Evolutionary conservation across 2,888 invertebrate genomes (phyloP).

Genomic region (Lysandra bellargus): DNA sequence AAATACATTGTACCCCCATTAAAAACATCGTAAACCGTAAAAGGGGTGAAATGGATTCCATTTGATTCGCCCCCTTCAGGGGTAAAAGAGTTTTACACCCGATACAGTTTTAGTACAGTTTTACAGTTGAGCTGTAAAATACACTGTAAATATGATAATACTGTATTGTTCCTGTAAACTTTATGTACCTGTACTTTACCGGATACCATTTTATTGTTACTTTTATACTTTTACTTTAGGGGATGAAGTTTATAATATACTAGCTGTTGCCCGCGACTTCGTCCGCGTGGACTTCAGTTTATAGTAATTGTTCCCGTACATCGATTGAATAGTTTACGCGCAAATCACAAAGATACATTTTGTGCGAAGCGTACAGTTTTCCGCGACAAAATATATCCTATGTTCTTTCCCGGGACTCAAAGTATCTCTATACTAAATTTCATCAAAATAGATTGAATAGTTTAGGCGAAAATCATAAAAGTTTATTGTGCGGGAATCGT

Average conservation of each 20-base stretch:
- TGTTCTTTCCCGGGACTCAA: too few relatives aligned
- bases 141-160: constrained; percentile 9
- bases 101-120: constrained; percentile 4
- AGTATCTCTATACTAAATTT: too few relatives aligned
- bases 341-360: too few relatives aligned
- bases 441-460: too few relatives aligned
- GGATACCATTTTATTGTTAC: not conserved
- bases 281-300: too few relatives aligned
- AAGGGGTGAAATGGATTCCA: constrained; percentile 4
- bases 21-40: not conserved
- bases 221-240: not conserved
- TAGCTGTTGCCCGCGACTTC: too few relatives aligned
- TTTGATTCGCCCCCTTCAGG: not conserved
- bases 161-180: not conserved
- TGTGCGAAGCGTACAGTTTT: too few relatives aligned
- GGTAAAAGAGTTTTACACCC: not conserved
- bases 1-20: not conserved
- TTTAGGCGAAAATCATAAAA: too few relatives aligned
- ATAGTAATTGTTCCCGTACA: too few relatives aligned
- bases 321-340: too few relatives aligned
- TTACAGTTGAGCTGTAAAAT: not conserved
- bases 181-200: not conserved
- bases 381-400: too few relatives aligned
- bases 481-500: too few relatives aligned
- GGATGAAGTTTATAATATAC: not conserved